phyloP scores from a whole-genome alignment of 1,140 invertebrate genomes.

The Laupala kohalensis region DNA sequence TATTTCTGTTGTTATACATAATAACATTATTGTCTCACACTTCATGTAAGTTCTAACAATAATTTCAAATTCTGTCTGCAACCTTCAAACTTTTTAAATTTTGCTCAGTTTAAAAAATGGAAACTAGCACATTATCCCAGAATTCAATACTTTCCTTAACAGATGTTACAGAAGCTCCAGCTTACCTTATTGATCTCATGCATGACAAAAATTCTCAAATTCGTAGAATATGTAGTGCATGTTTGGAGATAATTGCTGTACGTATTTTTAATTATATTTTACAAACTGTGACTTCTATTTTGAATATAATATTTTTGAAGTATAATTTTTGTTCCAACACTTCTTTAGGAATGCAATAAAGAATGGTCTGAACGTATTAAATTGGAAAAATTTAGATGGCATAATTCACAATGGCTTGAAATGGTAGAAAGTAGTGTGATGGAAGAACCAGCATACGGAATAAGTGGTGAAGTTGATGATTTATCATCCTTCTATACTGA shows the following conservation, averaged over 20 bases:
- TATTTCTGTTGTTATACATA: no score
- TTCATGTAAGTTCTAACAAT: no score
- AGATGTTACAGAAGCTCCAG: constrained; percentile 59
- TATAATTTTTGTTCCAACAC: not conserved
- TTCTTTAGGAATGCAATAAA: constrained; percentile 57
- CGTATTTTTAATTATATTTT: no score
- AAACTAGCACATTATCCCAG: no score
- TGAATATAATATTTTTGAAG: not conserved
- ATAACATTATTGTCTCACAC: no score
- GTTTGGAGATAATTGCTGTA: constrained; percentile 81
- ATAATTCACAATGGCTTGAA: constrained; percentile 95
- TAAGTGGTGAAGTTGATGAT: constrained; percentile 29
- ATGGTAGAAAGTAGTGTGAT: constrained; percentile 62
- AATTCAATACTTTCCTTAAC: constrained; percentile 10
- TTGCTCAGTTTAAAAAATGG: no score
- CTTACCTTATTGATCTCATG: constrained; percentile 95
- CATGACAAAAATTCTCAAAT: constrained; percentile 93
- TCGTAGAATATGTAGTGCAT: constrained; percentile 79
- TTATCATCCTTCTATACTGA: constrained; percentile 55
- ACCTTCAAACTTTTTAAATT: no score
- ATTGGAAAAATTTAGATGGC: constrained; percentile 86
- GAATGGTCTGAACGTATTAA: constrained; percentile 87
- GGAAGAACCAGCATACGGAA: constrained; percentile 4
- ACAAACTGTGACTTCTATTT: not conserved
- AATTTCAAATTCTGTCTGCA: no score